Conservation (phyloP, 1,140 invertebrate genomes). For the Leguminivora glycinivorella region DNA sequence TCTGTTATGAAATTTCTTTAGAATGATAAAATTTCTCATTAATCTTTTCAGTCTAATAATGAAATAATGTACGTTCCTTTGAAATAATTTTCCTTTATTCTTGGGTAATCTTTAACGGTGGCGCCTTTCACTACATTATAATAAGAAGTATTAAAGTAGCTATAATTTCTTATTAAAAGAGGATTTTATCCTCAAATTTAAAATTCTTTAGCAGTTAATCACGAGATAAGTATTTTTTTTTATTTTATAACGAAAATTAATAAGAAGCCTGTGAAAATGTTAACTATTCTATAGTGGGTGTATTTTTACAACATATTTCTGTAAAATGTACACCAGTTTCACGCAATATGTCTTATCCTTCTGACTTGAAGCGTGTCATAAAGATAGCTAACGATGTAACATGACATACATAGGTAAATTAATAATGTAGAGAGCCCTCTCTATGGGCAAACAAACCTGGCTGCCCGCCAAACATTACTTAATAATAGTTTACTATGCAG, state of each 20-base stretch:
- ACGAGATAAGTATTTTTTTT: too few species aligned
- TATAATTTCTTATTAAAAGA: not conserved
- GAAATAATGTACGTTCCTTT: not conserved
- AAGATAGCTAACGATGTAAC: not conserved
- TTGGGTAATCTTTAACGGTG: not conserved
- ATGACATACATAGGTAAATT: not conserved
- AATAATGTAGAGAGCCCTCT: not conserved
- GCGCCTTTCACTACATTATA: not conserved
- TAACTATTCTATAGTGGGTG: too few species aligned
- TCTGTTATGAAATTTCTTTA: not conserved
- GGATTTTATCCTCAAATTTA: not conserved
- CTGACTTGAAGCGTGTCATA: not conserved
- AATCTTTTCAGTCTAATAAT: slow-evolving; percentile 7
- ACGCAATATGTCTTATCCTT: too few species aligned
- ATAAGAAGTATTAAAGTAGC: not conserved
- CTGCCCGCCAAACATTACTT: slow-evolving; percentile 7
- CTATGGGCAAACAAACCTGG: slow-evolving; percentile 21
- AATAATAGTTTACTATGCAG: slow-evolving; percentile 29
- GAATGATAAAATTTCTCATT: slow-evolving; percentile 13
- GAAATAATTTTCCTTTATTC: not conserved
- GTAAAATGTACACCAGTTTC: too few species aligned
- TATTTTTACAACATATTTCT: too few species aligned
- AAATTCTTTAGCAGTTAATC: not conserved
- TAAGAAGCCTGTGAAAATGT: too few species aligned
- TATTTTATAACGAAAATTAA: too few species aligned